Percentiles rank a stretch among this genome's conserved stretches.
These are phyloP conservation scores for Pterocles gutturalis DNA, from an alignment of 2,113 vertebrate species.

Conservation along the genomic window DNA sequence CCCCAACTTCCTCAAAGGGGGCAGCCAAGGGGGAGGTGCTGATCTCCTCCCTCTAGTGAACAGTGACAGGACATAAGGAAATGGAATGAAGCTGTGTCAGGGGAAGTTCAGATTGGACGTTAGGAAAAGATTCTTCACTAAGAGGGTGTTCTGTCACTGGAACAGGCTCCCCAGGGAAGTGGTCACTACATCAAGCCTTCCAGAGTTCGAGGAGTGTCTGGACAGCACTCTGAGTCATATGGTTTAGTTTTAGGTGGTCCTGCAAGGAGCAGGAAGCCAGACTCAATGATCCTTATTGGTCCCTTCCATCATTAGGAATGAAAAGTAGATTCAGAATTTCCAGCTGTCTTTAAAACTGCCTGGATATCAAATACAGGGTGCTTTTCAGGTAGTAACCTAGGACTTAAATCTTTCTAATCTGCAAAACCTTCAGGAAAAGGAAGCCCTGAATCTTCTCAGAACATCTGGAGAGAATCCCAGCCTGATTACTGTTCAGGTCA, in stretches of 20 bases:
- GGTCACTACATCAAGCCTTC: not conserved
- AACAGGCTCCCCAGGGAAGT: not conserved
- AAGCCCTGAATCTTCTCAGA: not conserved
- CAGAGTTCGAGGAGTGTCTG: not conserved
- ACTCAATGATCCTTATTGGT: not conserved
- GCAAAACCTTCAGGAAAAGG: not conserved
- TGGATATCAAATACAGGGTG: not conserved
- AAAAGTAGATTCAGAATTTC: not conserved
- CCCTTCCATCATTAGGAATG: not conserved
- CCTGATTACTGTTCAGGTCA: not conserved
- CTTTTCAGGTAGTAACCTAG: not conserved
- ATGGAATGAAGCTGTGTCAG: not conserved
- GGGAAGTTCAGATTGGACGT: not conserved
- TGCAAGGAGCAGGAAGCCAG: not conserved
- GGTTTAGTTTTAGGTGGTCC: not conserved
- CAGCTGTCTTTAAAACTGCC: not conserved
- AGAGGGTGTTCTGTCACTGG: no score
- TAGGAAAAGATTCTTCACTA: not conserved
- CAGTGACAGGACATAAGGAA: rapidly evolving
- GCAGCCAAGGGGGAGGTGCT: no score
- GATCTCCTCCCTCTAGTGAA: not conserved
- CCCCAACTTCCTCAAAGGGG: no score
- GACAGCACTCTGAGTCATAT: not conserved
- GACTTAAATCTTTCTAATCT: not conserved
- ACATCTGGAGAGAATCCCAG: not conserved